phyloP scores from a whole-genome alignment of 2,797 vertebrate species.

The Mormyrus proboscirostris region DNA sequence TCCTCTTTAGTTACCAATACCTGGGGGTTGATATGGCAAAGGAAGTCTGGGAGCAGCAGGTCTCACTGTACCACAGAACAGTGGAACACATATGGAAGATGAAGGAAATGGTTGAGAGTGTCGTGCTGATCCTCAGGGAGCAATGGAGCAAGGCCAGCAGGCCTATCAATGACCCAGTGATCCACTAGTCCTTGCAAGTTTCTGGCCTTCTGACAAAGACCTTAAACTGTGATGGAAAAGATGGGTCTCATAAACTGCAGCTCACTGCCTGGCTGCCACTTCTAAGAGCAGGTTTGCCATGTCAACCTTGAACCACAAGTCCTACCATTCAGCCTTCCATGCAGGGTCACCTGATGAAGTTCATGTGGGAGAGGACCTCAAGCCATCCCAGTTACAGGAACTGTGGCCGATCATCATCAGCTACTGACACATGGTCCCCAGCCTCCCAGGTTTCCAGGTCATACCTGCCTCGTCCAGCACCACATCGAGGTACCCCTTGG shows the following conservation, averaged over 20 bases:
- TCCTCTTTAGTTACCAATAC: background rate
- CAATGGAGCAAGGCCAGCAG: background rate
- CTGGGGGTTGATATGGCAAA: background rate
- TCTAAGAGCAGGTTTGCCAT: background rate
- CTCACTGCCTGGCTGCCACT: background rate
- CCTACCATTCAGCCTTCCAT: background rate
- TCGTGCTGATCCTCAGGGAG: background rate
- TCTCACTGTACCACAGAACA: background rate
- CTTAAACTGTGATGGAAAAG: background rate
- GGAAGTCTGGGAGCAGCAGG: background rate
- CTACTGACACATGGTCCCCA: background rate
- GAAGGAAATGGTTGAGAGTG: background rate
- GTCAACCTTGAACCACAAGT: background rate
- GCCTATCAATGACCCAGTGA: background rate
- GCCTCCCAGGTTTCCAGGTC: background rate
- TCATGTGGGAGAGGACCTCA: background rate
- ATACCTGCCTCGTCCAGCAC: background rate
- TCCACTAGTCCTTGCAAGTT: background rate
- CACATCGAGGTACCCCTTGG: background rate
- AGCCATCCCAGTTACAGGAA: background rate
- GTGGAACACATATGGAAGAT: background rate
- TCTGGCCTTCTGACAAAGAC: background rate
- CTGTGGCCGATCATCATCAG: background rate
- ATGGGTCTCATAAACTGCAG: background rate
- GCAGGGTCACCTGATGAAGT: background rate